phyloP scores from a whole-genome alignment of 2,797 vertebrate species.

The Botia almorhae region DNA sequence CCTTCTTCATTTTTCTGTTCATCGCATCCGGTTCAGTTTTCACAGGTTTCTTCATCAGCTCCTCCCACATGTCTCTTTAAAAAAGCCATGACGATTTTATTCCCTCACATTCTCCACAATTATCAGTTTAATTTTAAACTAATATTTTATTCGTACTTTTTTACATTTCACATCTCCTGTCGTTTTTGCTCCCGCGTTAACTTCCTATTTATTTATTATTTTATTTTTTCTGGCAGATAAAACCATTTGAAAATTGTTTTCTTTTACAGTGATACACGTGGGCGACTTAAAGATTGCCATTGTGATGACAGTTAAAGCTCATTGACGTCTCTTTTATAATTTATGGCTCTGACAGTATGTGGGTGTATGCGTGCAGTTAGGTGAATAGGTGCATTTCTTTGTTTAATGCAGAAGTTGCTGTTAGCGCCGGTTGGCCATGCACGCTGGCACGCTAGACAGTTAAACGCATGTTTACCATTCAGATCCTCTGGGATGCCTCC shows the following conservation, averaged over 20 bases:
- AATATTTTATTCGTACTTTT: background rate
- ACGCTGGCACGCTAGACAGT: conserved; percentile 58
- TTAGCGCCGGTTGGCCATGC: conserved; percentile 51
- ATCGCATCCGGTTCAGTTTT: conserved; percentile 26
- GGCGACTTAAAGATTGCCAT: background rate
- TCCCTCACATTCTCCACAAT: background rate
- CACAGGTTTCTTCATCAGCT: conserved; percentile 34
- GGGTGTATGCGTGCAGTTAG: conserved; percentile 13
- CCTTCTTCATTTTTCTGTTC: conserved; percentile 45
- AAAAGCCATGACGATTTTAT: background rate
- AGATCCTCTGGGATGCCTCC: conserved; percentile 55
- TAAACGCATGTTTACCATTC: conserved; percentile 63
- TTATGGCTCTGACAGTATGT: conserved; percentile 25
- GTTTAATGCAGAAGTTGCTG: conserved; percentile 39
- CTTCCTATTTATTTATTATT: background rate
- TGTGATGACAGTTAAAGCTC: conserved; percentile 12
- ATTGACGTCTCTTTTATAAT: background rate
- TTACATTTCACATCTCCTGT: no score
- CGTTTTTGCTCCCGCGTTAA: no score
- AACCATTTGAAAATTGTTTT: background rate
- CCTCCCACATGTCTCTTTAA: conserved; percentile 10
- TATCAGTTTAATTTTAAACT: background rate
- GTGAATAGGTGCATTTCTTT: conserved; percentile 47
- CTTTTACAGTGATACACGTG: background rate
- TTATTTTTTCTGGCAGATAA: conserved; percentile 1